phyloP scores from a whole-genome alignment of 2,113 vertebrate species.

The Phalacrocorax aristotelis region DNA sequence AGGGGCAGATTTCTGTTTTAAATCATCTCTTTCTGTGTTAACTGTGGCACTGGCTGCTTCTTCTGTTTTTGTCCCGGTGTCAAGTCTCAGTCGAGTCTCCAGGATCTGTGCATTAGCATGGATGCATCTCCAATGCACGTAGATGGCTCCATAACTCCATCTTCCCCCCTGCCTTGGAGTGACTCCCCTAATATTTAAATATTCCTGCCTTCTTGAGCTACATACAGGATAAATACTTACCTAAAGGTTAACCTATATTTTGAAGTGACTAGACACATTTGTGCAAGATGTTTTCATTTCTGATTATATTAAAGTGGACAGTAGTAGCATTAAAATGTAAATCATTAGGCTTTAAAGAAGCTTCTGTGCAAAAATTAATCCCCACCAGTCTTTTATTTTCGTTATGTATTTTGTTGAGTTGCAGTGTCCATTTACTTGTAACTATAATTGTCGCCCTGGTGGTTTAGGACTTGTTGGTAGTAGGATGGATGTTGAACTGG shows the following conservation, averaged over 20 bases:
- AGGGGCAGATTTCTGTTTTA: background rate
- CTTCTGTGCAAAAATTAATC: background rate
- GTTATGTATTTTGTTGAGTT: background rate
- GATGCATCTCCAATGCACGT: background rate
- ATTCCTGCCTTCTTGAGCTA: background rate
- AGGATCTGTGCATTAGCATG: background rate
- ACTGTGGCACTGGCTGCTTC: background rate
- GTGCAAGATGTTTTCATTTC: background rate
- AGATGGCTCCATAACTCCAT: background rate
- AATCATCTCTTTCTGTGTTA: background rate
- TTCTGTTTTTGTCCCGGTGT: background rate
- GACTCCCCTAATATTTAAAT: background rate
- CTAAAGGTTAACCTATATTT: background rate
- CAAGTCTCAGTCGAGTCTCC: background rate
- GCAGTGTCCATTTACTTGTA: background rate
- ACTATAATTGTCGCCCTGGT: background rate
- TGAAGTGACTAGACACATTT: background rate
- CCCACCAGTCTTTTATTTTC: background rate
- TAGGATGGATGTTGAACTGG: background rate
- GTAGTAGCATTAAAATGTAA: slow-evolving; percentile 5
- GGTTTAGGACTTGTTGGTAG: background rate
- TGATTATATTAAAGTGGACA: background rate
- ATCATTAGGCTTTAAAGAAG: background rate
- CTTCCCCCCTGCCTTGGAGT: background rate
- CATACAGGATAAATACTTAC: background rate